Evolutionary conservation across 2,113 vertebrate species (phyloP), one percentile per base, ranked within the genome.

Genomic region (Apistogramma diplotaenia): DNA sequence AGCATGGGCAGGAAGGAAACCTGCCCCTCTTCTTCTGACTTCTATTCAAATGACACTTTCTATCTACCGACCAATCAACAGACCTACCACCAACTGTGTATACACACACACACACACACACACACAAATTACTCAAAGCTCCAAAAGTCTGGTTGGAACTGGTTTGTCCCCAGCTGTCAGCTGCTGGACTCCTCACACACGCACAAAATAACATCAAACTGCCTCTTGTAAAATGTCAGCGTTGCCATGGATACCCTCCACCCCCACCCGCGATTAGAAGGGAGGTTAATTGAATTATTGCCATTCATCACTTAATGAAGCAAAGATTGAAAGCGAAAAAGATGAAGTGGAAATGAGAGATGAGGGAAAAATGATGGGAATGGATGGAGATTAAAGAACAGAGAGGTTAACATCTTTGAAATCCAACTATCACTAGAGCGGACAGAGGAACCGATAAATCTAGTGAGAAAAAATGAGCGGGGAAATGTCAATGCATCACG

Each of bases 271-370:
- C 27, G 76, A 92, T 94, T 92, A 89, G 71, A 78, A 8, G 74
- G 40, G 86, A 78, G 88, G 89, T 91, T 93, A 94, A 94, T 91
- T 92, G 88, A 92, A 94, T 91, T 93, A 90, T 78, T 90, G 82
- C 60, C 85, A 88, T 88, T 91, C 75, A 89, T 90, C 83, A 81
- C 81, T 87, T 79, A 82, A 89, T 59, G 40, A 78, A 56, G 67
- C 60, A 81, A 54, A 76, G 59, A 86, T 8, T 57, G 31, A 75
- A 8, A 71, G 60, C 27, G n/a, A 81, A 46, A 75, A 46, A 60
- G 29, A 19, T 11, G 3, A 59, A 81, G 19, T 23, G 13, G 18
- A 6, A 57, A 11, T 49, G 11, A 53, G 2, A 35, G 49, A 80
- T 40, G 9, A 49, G 55, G 8, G 21, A 87, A 19, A 72, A 43